Evolutionary conservation across 2,888 invertebrate genomes (phyloP), one percentile per base, ranked within the genome.

Genomic region (Ptilodon capucinus): DNA sequence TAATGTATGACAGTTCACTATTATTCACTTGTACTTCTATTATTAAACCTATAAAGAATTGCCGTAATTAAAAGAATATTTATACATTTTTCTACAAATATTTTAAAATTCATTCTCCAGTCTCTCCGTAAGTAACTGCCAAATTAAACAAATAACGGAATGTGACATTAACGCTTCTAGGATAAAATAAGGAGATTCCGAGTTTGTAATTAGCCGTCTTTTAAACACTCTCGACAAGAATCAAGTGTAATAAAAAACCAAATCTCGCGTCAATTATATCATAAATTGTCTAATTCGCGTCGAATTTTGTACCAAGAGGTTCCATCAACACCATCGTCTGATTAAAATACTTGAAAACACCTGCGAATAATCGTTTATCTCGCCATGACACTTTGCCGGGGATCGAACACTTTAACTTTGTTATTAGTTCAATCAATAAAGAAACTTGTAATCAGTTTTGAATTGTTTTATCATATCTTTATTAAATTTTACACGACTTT

Each of bases 291-390:
- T 28, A 2, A 28, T 11, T n/a, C 28, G 5, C 4, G n/a, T n/a
- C 8, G 17, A 17, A 11, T 35, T 35, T 35, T 9, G 11, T 11
- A n/a, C 9, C 7, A 2, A 17, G 17, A 17, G 17, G 0, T 35
- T 17, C 8, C 35, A 35, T 54, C 41, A 57, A 55, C 48, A 51
- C 56, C 51, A 73, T 63, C 50, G 48, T 43, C 48, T 69, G 66
- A 78, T 78, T 76, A 75, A 76, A 79, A 71, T 74, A 72, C 64
- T 69, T 68, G 48, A 47, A 58, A 68, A 61, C 78, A 79, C 72
- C 79, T 79, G 79, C 69, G 70, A 46, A 40, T 60, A 68, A 74
- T 73, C 74, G 60, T 76, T 76, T 73, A 69, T 76, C 76, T 76
- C 73, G 60, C 66, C 61, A 60, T 61, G 75, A 71, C 76, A 73